Base-by-base conservation (phyloP, 1,140 invertebrate genomes). In the Bombus polaris region DNA sequence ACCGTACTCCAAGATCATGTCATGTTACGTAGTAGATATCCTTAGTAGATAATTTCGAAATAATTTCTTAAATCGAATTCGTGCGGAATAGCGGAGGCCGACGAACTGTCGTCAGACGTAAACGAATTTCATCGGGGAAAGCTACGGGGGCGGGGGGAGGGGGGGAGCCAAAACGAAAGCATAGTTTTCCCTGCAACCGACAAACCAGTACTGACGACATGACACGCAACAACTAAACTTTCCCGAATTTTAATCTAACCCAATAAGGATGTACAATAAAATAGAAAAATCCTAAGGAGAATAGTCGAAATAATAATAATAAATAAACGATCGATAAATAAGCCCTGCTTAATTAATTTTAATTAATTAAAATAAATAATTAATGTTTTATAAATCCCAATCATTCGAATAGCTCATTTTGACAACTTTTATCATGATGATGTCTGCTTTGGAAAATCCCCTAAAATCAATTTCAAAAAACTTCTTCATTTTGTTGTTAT, bases 121-220 rank as follows among this genome's bases (percentile, higher is more conserved):
- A 82, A 65, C 22, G 71, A 76, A 76, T 44, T 76, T 66, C 65
- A 70, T 78, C 37, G 53, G n/a, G 76, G 66, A 80, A 72, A 80
- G 76, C 76, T 47, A 47, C 13, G 10, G 15, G 15, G 5, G 18
- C 3, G 0, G 13, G 5, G 47, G 47, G 47, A 0, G 5, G 2
- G 47, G 47, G 32, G 13, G 35, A 71, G 13, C 6, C 74, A 68
- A 78, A 78, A 78, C 18, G 65, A 68, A 78, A 83, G 74, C 47
- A 78, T 42, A 57, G 42, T 42, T 77, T 76, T 83, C 44, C 72
- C 9, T 5, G 15, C 12, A 35, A 37, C 28, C 3, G 68, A 42
- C 35, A n/a, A 39, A 71, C 25, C 25, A 39, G 37, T 9, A 42
- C 3, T 25, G 28, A 62, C 59, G 28, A 62, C 12, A 39, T 25